Percentiles rank a stretch among this genome's conserved stretches.
Conservation (phyloP, 2,888 invertebrate species). For the Lepidochitona cinerea region DNA sequence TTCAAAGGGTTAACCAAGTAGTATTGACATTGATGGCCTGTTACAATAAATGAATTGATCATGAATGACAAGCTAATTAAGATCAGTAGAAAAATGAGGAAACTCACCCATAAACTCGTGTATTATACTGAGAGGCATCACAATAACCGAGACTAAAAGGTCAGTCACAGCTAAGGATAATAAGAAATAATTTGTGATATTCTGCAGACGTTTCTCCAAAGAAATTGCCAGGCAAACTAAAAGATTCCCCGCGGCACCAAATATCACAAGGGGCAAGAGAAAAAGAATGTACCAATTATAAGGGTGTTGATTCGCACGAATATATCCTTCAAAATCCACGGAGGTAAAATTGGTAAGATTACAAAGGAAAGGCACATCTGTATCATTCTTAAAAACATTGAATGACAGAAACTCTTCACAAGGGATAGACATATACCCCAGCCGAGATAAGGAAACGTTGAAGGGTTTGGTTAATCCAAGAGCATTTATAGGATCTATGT, state of each 20-base stretch:
- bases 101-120: slow-evolving; percentile 92
- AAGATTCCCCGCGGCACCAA: slow-evolving; percentile 80
- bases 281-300: slow-evolving; percentile 50
- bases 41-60: no score
- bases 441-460: no score
- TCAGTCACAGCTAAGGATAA: slow-evolving; percentile 94
- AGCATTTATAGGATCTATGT: no score
- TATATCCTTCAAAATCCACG: neutral
- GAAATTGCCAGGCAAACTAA: slow-evolving; percentile 94
- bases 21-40: no score
- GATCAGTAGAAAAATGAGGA: no score
- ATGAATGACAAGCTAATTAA: no score
- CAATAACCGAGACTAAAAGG: slow-evolving; percentile 91
- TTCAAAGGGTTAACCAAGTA: no score
- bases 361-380: neutral
- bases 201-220: slow-evolving; percentile 90
- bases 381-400: neutral
- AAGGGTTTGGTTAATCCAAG: no score
- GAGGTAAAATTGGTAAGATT: neutral
- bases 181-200: slow-evolving; percentile 96
- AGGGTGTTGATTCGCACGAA: neutral
- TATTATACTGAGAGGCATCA: slow-evolving; percentile 96
- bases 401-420: neutral
- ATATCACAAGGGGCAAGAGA: slow-evolving; percentile 56
- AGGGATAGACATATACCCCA: neutral